Percentiles rank a stretch among this genome's conserved stretches.
phyloP scores from a whole-genome alignment of 2,797 vertebrate genomes.

The Chelmon rostratus region DNA sequence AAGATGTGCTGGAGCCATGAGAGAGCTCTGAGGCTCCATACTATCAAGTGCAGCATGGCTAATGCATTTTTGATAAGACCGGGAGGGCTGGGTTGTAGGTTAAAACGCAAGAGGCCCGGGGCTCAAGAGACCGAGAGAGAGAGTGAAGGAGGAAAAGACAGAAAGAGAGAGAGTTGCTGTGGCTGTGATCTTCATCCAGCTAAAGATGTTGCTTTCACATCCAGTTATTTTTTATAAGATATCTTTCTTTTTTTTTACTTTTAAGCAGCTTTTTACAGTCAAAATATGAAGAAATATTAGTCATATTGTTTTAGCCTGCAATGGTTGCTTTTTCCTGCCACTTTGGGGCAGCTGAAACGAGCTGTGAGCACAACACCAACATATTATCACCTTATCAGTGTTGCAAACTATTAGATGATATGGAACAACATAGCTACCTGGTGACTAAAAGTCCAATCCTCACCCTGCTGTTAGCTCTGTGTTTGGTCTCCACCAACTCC shows the following conservation, averaged over 20 bases:
- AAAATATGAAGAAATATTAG: neutral
- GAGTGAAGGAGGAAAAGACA: slow-evolving; percentile 1
- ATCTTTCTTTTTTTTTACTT: slow-evolving; percentile 1
- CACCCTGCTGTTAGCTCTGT: too few species aligned
- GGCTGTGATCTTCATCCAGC: slow-evolving; percentile 59
- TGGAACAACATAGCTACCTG: too few species aligned
- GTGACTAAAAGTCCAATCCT: too few species aligned
- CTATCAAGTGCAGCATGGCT: slow-evolving; percentile 72
- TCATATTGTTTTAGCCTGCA: neutral
- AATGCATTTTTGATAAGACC: slow-evolving; percentile 81
- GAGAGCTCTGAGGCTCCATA: slow-evolving; percentile 60
- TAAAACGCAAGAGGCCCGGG: slow-evolving; percentile 53
- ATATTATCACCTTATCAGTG: neutral
- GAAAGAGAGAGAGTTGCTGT: slow-evolving; percentile 9
- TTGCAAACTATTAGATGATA: neutral
- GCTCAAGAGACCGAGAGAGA: slow-evolving; percentile 48
- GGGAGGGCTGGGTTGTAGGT: slow-evolving; percentile 68
- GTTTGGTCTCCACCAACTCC: too few species aligned
- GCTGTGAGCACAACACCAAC: neutral
- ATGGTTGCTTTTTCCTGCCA: neutral
- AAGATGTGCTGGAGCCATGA: slow-evolving; percentile 59
- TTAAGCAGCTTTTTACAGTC: neutral
- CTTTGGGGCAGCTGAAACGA: slow-evolving; percentile 12
- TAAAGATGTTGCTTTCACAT: slow-evolving; percentile 6
- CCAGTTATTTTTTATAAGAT: neutral